Percentiles rank a stretch among this genome's conserved stretches.
phyloP scores from a whole-genome alignment of 2,113 vertebrate species.

The Burhinus oedicnemus region DNA sequence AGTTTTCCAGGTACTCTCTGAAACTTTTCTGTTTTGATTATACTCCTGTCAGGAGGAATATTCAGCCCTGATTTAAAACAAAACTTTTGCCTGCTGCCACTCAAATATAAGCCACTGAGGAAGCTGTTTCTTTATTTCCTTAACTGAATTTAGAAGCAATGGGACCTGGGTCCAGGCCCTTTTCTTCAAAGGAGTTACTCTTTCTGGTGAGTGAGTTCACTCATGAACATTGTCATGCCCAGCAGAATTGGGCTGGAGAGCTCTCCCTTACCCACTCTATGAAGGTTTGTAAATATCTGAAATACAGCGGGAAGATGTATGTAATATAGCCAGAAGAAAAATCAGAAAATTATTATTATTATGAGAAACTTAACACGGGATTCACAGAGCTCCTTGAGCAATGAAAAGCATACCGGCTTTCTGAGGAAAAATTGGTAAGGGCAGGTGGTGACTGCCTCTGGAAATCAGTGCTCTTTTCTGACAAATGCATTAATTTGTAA shows the following conservation, averaged over 20 bases:
- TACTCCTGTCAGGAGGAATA: not conserved
- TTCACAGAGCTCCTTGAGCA: not conserved
- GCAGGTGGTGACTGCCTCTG: not conserved
- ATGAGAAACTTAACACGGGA: not conserved
- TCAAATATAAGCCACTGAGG: not conserved
- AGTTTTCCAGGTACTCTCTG: not conserved
- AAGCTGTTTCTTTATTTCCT: not conserved
- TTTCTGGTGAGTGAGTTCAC: too few relatives aligned
- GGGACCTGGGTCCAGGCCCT: not conserved
- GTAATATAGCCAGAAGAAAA: not conserved
- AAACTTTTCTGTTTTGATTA: not conserved
- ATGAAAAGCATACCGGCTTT: not conserved
- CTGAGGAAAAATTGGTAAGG: not conserved
- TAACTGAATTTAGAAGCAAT: not conserved
- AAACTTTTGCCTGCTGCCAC: not conserved
- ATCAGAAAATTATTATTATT: not conserved
- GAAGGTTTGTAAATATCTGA: not conserved
- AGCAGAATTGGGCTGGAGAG: not conserved
- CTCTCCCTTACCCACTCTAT: not conserved
- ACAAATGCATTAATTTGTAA: not conserved
- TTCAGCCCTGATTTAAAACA: not conserved
- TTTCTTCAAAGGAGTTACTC: not conserved
- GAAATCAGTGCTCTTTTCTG: not conserved
- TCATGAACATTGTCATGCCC: not conserved
- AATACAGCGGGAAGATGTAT: not conserved